Conservation (phyloP, 1,140 invertebrate species). For the Drosophila malerkotliana region DNA sequence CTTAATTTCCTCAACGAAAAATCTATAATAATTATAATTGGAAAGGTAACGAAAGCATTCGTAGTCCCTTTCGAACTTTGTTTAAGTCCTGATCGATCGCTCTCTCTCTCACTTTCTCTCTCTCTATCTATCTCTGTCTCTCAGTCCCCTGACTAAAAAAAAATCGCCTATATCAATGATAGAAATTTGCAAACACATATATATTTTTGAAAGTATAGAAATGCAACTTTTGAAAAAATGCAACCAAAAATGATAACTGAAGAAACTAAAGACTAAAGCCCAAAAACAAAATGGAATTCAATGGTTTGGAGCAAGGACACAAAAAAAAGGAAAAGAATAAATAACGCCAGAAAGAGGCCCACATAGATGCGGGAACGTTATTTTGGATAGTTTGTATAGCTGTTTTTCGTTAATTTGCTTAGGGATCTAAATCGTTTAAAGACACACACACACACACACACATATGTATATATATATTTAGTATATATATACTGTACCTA, state of each 20-base stretch:
- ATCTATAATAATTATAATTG: not conserved
- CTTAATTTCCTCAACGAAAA: not conserved
- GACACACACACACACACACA: slow-evolving; percentile 20
- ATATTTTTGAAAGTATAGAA: slow-evolving; percentile 77
- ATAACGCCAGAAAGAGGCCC: slow-evolving; percentile 15
- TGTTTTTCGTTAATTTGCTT: slow-evolving; percentile 27
- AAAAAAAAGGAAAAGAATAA: slow-evolving; percentile 9
- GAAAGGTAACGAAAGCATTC: slow-evolving; percentile 12
- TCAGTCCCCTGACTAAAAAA: slow-evolving; percentile 5
- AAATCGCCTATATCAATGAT: slow-evolving; percentile 23
- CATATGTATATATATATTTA: not conserved
- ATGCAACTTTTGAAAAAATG: slow-evolving; percentile 75
- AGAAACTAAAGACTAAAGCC: slow-evolving; percentile 47
- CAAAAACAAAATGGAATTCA: slow-evolving; percentile 45
- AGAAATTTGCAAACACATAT: slow-evolving; percentile 54
- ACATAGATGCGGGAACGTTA: slow-evolving; percentile 29
- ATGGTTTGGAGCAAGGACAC: slow-evolving; percentile 36
- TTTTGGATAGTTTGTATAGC: slow-evolving; percentile 41
- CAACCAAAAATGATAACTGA: slow-evolving; percentile 34
- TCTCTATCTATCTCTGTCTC: slow-evolving; percentile 14
- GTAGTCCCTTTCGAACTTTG: slow-evolving; percentile 18
- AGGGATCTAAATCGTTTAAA: slow-evolving; percentile 35
- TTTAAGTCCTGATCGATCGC: slow-evolving; percentile 40
- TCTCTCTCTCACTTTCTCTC: slow-evolving; percentile 35
- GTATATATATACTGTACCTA: not conserved